Conservation (phyloP, 1,140 invertebrate genomes). For the Brachionus rubens region DNA sequence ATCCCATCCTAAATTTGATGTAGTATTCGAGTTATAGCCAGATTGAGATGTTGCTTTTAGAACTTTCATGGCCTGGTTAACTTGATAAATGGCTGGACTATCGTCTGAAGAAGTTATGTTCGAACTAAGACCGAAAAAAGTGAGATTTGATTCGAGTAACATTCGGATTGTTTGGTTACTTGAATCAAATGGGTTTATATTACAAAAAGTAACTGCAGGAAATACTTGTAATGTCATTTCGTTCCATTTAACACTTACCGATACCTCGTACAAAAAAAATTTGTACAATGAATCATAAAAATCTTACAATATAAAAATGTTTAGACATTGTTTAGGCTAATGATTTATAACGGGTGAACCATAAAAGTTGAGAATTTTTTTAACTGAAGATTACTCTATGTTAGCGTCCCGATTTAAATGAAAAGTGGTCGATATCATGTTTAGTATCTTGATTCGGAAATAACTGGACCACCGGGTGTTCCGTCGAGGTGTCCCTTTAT, state of each 20-base stretch:
- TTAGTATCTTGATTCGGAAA: no score
- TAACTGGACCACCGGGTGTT: no score
- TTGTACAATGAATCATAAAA: neutral
- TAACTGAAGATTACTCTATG: no score
- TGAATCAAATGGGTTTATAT: constrained; percentile 6
- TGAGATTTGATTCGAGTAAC: neutral
- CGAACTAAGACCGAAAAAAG: neutral
- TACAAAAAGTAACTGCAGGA: constrained; percentile 21
- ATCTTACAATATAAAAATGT: no score
- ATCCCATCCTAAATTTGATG: neutral
- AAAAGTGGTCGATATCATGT: no score
- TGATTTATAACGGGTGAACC: no score
- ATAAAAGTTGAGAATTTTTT: no score
- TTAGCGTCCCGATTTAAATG: no score
- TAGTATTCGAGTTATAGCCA: neutral
- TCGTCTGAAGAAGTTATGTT: neutral
- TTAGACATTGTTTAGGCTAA: no score
- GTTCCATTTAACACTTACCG: neutral
- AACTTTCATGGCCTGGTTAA: neutral
- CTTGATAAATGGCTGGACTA: neutral
- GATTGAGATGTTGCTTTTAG: neutral
- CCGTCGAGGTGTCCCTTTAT: no score
- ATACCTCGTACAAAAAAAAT: neutral
- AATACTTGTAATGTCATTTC: neutral
- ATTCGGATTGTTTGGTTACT: neutral